Evolutionary conservation across 1,140 invertebrate species (phyloP).

Genomic region (Ruditapes philippinarum): DNA sequence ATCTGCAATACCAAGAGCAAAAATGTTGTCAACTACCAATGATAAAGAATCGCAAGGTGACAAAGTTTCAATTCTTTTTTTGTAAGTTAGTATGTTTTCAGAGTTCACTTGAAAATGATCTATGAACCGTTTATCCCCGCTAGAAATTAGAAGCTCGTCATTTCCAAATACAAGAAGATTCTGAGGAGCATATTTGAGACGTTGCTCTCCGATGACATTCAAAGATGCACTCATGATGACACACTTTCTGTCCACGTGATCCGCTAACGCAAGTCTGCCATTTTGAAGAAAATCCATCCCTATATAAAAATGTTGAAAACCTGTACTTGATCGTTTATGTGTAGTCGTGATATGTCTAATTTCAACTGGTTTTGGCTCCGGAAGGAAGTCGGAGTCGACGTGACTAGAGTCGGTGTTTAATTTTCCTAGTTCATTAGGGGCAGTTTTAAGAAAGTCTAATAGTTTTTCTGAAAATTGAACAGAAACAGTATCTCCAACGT

Average conservation of each 20-base stretch:
- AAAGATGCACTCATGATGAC: not conserved
- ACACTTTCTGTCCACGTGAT: not conserved
- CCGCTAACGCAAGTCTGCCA: not conserved
- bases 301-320: not conserved
- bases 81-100: not conserved
- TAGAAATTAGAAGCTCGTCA: not conserved
- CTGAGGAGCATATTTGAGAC: not conserved
- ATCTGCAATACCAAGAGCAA: not conserved
- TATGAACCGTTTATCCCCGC: not conserved
- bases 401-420: not conserved
- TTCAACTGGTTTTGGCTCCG: not conserved
- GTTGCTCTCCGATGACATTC: not conserved
- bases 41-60: not conserved
- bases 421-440: not conserved
- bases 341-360: not conserved
- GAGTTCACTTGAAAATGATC: not conserved
- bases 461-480: not conserved
- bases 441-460: not conserved
- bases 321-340: not conserved
- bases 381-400: not conserved
- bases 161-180: not conserved
- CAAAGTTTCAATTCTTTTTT: not conserved
- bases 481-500: not conserved
- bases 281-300: not conserved
- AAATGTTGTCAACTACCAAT: not conserved